A percentile compares a stretch with the other conserved stretches of the same genome.
Conservation (phyloP, 2,888 invertebrate species). For the Rhagonycha fulva region DNA sequence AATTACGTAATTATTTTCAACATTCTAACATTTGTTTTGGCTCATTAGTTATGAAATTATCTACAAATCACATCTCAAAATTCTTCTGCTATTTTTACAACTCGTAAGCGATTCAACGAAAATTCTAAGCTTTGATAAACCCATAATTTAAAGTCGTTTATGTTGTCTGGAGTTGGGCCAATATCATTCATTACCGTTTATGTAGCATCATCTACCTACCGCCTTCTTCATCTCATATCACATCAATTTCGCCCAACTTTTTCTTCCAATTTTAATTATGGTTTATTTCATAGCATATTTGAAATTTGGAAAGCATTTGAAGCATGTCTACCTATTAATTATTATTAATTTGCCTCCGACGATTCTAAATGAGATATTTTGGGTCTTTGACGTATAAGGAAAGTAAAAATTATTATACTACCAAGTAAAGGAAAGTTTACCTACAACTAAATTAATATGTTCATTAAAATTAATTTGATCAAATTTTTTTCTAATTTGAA, state of each 20-base stretch:
- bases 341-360: neutral
- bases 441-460: neutral
- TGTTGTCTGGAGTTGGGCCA: slow-evolving; percentile 11
- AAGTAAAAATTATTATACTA: neutral
- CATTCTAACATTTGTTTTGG: neutral
- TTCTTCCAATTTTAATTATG: neutral
- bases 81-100: neutral
- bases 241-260: slow-evolving; percentile 12
- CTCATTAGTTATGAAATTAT: neutral
- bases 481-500: neutral
- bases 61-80: slow-evolving; percentile 1
- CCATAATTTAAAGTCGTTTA: slow-evolving; percentile 10
- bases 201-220: slow-evolving; percentile 13
- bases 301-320: neutral
- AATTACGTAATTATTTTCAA: neutral
- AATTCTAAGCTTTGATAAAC: slow-evolving; percentile 1
- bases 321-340: neutral
- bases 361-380: neutral
- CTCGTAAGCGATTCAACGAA: neutral
- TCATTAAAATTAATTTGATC: neutral
- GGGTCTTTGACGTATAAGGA: neutral
- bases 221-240: slow-evolving; percentile 16
- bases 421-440: neutral
- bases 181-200: slow-evolving; percentile 16
- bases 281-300: neutral